phyloP scores from a whole-genome alignment of 1,140 invertebrate species.

The Caerostris extrusa region DNA sequence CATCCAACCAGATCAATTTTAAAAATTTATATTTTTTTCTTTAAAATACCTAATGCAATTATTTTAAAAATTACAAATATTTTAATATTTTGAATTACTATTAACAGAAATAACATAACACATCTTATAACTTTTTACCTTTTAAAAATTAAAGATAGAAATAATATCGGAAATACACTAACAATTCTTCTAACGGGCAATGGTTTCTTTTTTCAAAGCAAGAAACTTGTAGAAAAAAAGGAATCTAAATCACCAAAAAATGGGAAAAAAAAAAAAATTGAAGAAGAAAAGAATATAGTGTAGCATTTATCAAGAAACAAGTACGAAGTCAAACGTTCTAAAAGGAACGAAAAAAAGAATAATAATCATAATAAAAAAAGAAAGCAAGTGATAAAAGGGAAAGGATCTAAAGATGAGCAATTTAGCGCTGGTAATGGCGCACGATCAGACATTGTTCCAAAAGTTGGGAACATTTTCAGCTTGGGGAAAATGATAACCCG shows the following conservation, averaged over 20 bases:
- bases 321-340: slow-evolving; percentile 38
- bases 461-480: slow-evolving; percentile 67
- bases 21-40: too few species aligned
- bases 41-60: too few species aligned
- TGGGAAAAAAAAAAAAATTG: not conserved
- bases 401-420: slow-evolving; percentile 50
- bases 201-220: too few species aligned
- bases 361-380: not conserved
- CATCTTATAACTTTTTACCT: too few species aligned
- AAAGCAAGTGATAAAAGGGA: not conserved
- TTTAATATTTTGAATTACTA: too few species aligned
- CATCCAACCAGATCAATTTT: too few species aligned
- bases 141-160: too few species aligned
- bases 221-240: not conserved
- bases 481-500: slow-evolving; percentile 64
- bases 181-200: too few species aligned
- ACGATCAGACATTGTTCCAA: slow-evolving; percentile 65
- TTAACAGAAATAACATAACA: too few species aligned
- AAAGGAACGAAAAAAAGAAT: not conserved
- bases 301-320: slow-evolving; percentile 45
- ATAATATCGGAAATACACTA: too few species aligned
- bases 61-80: too few species aligned
- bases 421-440: slow-evolving; percentile 49
- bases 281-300: not conserved
- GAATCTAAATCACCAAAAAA: not conserved